Percentiles rank a stretch among this genome's conserved stretches.
phyloP scores from a whole-genome alignment of 2,797 vertebrate species.

The Sarcoramphus papa region DNA sequence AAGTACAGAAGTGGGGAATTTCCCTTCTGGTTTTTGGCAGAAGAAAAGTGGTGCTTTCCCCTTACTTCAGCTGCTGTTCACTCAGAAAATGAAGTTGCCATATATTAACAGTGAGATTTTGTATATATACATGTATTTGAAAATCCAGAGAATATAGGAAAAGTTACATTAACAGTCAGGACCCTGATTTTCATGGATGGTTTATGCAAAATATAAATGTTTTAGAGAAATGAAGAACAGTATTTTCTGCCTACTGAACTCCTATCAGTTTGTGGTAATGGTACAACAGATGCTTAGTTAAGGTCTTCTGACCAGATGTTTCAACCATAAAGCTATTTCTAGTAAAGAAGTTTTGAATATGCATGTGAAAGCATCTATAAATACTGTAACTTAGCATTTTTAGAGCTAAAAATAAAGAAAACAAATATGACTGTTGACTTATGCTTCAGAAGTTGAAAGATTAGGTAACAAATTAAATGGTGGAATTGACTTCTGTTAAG shows the following conservation, averaged over 20 bases:
- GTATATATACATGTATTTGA: not conserved
- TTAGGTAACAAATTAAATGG: not conserved
- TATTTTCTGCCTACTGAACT: not conserved
- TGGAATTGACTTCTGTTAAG: not conserved
- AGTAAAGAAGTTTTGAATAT: constrained; percentile 6
- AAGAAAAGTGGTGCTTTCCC: not conserved
- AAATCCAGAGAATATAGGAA: not conserved
- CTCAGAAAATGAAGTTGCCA: not conserved
- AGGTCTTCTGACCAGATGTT: not conserved
- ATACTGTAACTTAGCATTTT: not conserved
- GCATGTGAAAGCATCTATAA: not conserved
- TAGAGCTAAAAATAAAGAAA: constrained; percentile 35
- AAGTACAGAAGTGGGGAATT: constrained; percentile 14
- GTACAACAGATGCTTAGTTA: not conserved
- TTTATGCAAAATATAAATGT: not conserved
- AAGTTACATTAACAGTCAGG: not conserved
- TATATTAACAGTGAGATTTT: not conserved
- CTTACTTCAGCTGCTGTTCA: not conserved
- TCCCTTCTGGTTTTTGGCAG: not conserved
- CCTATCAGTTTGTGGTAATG: not conserved
- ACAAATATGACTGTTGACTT: not conserved
- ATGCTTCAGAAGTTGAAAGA: not conserved
- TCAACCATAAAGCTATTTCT: constrained; percentile 10
- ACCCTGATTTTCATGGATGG: not conserved
- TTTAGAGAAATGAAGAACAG: not conserved